Conservation (phyloP, 2,113 vertebrate species). For the Caranx melampygus region DNA sequence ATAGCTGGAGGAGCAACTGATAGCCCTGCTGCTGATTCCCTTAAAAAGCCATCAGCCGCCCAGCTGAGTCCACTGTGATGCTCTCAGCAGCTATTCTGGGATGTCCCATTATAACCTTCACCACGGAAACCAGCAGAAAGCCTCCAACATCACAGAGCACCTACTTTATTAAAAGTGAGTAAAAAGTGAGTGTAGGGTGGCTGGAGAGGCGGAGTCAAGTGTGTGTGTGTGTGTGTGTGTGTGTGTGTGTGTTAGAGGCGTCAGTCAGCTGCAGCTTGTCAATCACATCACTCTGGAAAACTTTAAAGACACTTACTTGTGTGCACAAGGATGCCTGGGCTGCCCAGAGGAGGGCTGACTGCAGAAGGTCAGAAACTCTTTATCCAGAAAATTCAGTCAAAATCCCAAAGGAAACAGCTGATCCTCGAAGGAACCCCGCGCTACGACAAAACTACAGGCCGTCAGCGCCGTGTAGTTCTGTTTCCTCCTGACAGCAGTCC, state of each 20-base stretch:
- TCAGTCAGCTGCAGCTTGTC: conserved; percentile 14
- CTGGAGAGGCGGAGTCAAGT: not conserved
- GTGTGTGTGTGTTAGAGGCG: not conserved
- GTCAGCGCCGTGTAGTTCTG: conserved; percentile 92
- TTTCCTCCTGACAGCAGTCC: conserved; percentile 92
- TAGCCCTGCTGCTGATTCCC: conserved; percentile 93
- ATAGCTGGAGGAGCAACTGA: conserved; percentile 89
- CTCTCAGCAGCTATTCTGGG: conserved; percentile 97
- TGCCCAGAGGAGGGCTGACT: conserved; percentile 85
- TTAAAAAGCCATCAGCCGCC: conserved; percentile 97
- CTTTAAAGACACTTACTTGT: conserved; percentile 89
- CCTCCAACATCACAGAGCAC: not conserved
- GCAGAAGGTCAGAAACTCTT: conserved; percentile 86
- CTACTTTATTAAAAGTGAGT: not conserved
- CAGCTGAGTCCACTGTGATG: conserved; percentile 86
- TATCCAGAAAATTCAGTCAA: conserved; percentile 88
- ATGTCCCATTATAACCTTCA: conserved; percentile 88
- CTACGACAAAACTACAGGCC: conserved; percentile 99
- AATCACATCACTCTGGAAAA: conserved; percentile 20
- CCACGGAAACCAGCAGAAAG: conserved; percentile 45
- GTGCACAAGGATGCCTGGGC: conserved; percentile 92
- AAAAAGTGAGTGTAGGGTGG: not conserved
- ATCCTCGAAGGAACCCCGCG: conserved; percentile 87
- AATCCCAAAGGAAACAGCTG: conserved; percentile 93
- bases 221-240: too few species aligned